phyloP scores from a whole-genome alignment of 30 jellyfish, hydroid and myxozoan species.

The Chrysaora quinquecirrha region DNA sequence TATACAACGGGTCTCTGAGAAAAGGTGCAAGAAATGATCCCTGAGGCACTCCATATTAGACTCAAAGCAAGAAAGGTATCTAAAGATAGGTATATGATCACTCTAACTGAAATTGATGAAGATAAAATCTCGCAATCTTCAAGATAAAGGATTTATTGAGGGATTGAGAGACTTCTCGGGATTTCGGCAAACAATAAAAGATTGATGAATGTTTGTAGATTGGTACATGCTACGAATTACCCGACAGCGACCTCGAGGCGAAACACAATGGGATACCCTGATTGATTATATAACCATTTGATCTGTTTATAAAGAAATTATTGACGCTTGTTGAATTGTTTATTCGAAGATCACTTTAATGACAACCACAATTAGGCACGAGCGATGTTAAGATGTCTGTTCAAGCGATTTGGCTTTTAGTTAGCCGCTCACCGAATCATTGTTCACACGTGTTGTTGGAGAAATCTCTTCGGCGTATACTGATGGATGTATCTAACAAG shows the following conservation, averaged over 20 bases:
- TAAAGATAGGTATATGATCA: too few species aligned
- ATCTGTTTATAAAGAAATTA: constrained; percentile 42
- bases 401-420: not conserved
- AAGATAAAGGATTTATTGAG: too few species aligned
- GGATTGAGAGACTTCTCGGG: not conserved
- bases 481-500: too few species aligned
- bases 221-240: constrained; percentile 35
- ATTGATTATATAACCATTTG: constrained; percentile 56
- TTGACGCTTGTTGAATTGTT: constrained; percentile 18
- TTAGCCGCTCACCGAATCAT: not conserved
- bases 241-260: not conserved
- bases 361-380: too few species aligned
- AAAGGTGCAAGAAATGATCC: too few species aligned
- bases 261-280: constrained; percentile 3
- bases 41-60: too few species aligned
- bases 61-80: too few species aligned
- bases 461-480: too few species aligned
- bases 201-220: constrained; percentile 41
- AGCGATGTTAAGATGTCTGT: too few species aligned
- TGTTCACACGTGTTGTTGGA: not conserved
- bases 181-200: constrained; percentile 19
- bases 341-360: not conserved
- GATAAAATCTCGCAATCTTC: too few species aligned
- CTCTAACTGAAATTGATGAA: too few species aligned
- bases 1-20: too few species aligned